A percentile compares a stretch with the other conserved stretches of the same genome.
Evolutionary conservation across 2,113 vertebrate genomes (phyloP).

Genomic region (Blennius ocellaris): DNA sequence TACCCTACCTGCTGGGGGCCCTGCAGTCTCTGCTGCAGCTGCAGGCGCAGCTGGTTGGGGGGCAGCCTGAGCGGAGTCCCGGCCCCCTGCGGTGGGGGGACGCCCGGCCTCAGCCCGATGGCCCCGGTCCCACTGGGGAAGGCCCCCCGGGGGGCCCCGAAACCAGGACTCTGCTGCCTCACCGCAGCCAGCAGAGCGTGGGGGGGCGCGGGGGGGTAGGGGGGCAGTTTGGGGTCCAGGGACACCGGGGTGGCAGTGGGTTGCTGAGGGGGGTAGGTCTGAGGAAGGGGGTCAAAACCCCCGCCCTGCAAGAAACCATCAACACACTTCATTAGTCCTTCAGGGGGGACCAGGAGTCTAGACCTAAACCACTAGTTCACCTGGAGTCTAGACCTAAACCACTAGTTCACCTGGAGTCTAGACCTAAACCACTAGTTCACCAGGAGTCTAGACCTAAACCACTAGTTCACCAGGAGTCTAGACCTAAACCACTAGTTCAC

Average conservation of each 20-base stretch:
- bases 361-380: too few species aligned
- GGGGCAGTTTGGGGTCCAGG: slow-evolving; percentile 87
- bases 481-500: too few species aligned
- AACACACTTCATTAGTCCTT: too few species aligned
- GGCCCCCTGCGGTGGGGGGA: slow-evolving; percentile 83
- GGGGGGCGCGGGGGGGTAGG: slow-evolving; percentile 84
- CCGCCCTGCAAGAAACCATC: slow-evolving; percentile 83
- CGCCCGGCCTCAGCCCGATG: slow-evolving; percentile 83
- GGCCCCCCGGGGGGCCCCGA: slow-evolving; percentile 84
- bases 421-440: too few species aligned
- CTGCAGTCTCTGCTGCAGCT: slow-evolving; percentile 93
- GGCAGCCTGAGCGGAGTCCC: slow-evolving; percentile 88
- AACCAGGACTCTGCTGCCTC: slow-evolving; percentile 84
- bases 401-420: too few species aligned
- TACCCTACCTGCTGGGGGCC: slow-evolving; percentile 90
- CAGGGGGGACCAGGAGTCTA: too few species aligned
- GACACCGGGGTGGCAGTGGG: slow-evolving; percentile 78
- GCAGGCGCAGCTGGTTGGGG: slow-evolving; percentile 92
- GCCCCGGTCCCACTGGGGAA: slow-evolving; percentile 84
- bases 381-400: too few species aligned
- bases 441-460: too few species aligned
- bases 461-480: too few species aligned
- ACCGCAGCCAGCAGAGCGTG: slow-evolving; percentile 73
- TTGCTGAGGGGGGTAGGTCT: slow-evolving; percentile 85
- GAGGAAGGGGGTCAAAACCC: slow-evolving; percentile 86